Base-by-base conservation (phyloP, 2,888 invertebrate genomes). In the Abrostola tripartita region DNA sequence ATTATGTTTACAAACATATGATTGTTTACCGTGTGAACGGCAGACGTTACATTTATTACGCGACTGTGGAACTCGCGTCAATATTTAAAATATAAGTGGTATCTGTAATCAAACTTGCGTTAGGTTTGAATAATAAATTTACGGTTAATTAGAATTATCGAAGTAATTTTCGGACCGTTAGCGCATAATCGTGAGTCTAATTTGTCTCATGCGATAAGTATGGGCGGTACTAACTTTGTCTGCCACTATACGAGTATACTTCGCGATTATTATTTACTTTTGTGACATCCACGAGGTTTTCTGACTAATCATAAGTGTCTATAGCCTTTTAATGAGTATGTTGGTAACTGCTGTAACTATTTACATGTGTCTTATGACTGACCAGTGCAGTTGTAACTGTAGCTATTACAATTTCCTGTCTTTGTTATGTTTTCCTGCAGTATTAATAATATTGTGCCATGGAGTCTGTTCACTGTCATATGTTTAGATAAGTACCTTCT, bases 1-100 rank as follows among this genome's bases (percentile, higher is more conserved):
- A 78, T 82, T 81, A 88, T 94, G 93, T 94, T 94, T 93, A 92
- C 92, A 92, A 94, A 94, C 93, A 92, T 74, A 67, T 54, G 68
- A 81, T 81, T 84, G 84, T 83, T 84, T 82, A 82, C 76, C 59
- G 77, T 79, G 68, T 61, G 74, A 76, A 78, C 66, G 71, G 66
- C 62, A 65, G 61, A 57, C 67, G 71, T 72, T 77, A 73, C 64
- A 74, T 71, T 74, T 71, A 54, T 71, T 77, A 75, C 71, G 70
- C 61, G 74, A 74, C 38, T 64, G 52, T 65, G 42, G 62, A 51
- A 54, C 61, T 71, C 57, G 67, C 64, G 61, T 69, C 57, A 71
- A 78, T 81, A 61, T 79, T 75, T 64, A 60, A 68, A 71, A 47
- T 47, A 47, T 65, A 71, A 54, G 63, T 65, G 66, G 49, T 24